These are phyloP conservation scores for Neodon shergylaensis DNA, from an alignment of 2,113 vertebrate genomes.

Conservation along the genomic window DNA sequence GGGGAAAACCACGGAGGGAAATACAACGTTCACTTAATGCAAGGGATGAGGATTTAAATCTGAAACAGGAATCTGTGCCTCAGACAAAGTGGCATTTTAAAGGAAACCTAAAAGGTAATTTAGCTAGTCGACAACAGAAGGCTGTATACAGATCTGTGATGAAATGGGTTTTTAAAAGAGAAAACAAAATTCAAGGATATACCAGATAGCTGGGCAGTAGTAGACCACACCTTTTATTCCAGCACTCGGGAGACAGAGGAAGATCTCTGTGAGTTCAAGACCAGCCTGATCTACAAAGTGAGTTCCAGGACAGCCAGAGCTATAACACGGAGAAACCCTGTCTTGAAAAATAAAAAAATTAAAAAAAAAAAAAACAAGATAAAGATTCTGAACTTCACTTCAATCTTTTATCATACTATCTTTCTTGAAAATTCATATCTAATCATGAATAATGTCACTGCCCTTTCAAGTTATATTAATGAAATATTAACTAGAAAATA, in stretches of 20 bases:
- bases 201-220: background rate
- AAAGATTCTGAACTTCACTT: conserved; percentile 22
- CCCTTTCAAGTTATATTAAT: conserved; percentile 4
- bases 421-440: conserved; percentile 28
- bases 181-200: background rate
- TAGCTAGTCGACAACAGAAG: background rate
- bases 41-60: background rate
- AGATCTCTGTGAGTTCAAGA: no score
- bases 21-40: background rate
- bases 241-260: no score
- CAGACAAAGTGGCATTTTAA: background rate
- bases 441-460: background rate
- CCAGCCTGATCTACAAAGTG: no score
- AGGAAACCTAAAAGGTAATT: conserved; percentile 3
- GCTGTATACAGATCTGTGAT: background rate
- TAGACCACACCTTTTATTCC: no score
- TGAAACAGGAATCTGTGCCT: background rate
- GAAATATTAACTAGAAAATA: conserved; percentile 41
- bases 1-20: background rate
- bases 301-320: no score
- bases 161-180: background rate
- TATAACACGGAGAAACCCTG: no score
- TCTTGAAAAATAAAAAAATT: no score
- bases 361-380: background rate
- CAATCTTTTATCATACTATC: background rate